These are phyloP conservation scores for Garra rufa DNA, from an alignment of 2,113 vertebrate species.

Conservation along the genomic window DNA sequence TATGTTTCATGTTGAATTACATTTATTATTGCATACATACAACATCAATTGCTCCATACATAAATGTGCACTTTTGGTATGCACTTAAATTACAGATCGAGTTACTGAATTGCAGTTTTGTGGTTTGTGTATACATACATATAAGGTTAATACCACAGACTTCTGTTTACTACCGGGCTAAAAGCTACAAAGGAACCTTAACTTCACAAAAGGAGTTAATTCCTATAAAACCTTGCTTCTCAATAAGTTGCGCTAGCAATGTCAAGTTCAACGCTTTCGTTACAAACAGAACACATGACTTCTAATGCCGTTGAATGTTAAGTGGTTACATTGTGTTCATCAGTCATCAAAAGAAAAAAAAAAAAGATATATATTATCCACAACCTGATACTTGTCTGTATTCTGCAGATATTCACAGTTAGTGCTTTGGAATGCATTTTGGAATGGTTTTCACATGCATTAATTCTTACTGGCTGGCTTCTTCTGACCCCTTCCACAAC, in stretches of 20 bases:
- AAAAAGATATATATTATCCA: slow-evolving; percentile 37
- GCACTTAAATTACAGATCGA: slow-evolving; percentile 75
- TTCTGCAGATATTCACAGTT: slow-evolving; percentile 17
- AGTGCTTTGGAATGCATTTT: slow-evolving; percentile 16
- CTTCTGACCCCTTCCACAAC: slow-evolving; percentile 19
- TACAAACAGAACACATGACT: slow-evolving; percentile 67
- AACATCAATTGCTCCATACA: slow-evolving; percentile 80
- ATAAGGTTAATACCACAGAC: slow-evolving; percentile 75
- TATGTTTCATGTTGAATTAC: slow-evolving; percentile 57
- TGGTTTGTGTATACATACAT: slow-evolving; percentile 72
- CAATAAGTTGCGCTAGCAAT: slow-evolving; percentile 66
- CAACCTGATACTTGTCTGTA: slow-evolving; percentile 58
- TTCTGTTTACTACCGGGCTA: slow-evolving; percentile 71
- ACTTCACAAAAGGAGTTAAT: slow-evolving; percentile 73
- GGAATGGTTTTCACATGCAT: slow-evolving; percentile 20
- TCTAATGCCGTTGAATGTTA: slow-evolving; percentile 58
- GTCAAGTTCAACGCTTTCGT: slow-evolving; percentile 61
- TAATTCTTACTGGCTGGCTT: slow-evolving; percentile 17
- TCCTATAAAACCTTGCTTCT: slow-evolving; percentile 71
- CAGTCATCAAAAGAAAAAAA: slow-evolving; percentile 48
- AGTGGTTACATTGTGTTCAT: slow-evolving; percentile 62
- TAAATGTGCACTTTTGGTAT: slow-evolving; percentile 72
- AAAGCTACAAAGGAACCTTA: slow-evolving; percentile 72
- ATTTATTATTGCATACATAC: slow-evolving; percentile 85
- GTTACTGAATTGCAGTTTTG: slow-evolving; percentile 68